These are phyloP conservation scores for Erannis defoliaria DNA, from an alignment of 2,888 invertebrate genomes.

Conservation along the genomic window DNA sequence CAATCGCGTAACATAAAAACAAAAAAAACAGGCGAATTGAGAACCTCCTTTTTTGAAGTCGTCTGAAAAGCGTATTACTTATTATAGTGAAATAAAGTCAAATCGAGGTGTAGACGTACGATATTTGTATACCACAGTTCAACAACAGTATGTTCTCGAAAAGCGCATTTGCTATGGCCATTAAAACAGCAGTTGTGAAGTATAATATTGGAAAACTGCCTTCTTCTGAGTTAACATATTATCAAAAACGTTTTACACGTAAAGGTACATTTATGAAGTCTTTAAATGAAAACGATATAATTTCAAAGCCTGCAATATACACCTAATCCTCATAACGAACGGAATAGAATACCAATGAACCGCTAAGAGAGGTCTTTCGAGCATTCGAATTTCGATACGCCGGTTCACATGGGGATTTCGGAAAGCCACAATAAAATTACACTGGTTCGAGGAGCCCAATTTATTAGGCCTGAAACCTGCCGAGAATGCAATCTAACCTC, in stretches of 20 bases:
- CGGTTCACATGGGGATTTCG: constrained; percentile 51
- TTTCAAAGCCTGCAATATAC: constrained; percentile 9
- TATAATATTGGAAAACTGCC: too few species aligned
- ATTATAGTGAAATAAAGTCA: too few species aligned
- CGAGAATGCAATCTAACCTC: not conserved
- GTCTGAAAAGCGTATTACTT: too few species aligned
- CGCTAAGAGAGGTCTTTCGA: constrained; percentile 44
- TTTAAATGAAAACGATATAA: constrained; percentile 13
- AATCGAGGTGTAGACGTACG: too few species aligned
- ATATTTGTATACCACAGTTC: too few species aligned
- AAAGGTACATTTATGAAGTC: not conserved
- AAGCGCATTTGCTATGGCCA: too few species aligned
- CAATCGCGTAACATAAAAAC: too few species aligned
- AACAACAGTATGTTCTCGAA: too few species aligned
- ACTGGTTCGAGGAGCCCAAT: constrained; percentile 33
- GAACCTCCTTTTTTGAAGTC: too few species aligned
- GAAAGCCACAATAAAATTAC: constrained; percentile 57
- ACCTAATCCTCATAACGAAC: constrained; percentile 22
- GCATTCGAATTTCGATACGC: constrained; percentile 48
- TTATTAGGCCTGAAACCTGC: constrained; percentile 21
- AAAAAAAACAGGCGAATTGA: too few species aligned
- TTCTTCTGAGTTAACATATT: too few species aligned
- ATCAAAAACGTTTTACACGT: not conserved
- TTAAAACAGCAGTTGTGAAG: too few species aligned
- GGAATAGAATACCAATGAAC: constrained; percentile 60